phyloP scores from a whole-genome alignment of 2,797 vertebrate genomes.

The Platalea minor region DNA sequence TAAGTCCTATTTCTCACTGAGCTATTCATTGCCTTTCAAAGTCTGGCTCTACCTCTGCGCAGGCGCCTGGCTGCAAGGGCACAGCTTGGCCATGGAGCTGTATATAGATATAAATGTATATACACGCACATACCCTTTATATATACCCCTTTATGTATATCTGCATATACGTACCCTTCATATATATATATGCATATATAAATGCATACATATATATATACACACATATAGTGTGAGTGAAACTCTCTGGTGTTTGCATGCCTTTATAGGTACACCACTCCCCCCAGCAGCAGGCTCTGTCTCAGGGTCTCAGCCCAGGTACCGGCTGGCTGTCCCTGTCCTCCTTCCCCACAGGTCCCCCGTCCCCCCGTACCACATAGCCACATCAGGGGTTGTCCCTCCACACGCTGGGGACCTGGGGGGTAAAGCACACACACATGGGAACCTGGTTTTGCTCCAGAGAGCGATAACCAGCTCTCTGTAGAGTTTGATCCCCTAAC shows the following conservation, averaged over 20 bases:
- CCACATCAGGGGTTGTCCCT: rapidly evolving
- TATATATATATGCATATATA: neutral
- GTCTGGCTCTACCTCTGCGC: neutral
- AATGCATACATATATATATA: neutral
- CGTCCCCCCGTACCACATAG: neutral
- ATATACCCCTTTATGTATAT: no score
- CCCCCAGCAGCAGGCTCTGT: neutral
- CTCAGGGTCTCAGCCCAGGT: neutral
- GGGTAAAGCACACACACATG: rapidly evolving
- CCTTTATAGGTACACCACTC: rapidly evolving
- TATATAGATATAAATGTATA: neutral
- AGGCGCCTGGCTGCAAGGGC: neutral
- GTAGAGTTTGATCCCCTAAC: neutral
- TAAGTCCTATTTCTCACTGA: rapidly evolving
- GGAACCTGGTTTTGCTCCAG: neutral
- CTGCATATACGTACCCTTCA: no score
- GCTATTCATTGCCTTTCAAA: neutral
- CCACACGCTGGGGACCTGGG: rapidly evolving
- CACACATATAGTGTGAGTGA: rapidly evolving
- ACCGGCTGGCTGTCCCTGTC: neutral
- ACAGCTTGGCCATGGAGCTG: neutral
- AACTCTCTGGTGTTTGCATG: neutral
- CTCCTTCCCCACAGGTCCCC: neutral
- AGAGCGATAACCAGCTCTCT: neutral
- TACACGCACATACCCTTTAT: neutral